Percentiles rank a stretch among this genome's conserved stretches.
These are phyloP conservation scores for Recurvirostra avosetta DNA, from an alignment of 2,113 vertebrate genomes.

Conservation along the genomic window DNA sequence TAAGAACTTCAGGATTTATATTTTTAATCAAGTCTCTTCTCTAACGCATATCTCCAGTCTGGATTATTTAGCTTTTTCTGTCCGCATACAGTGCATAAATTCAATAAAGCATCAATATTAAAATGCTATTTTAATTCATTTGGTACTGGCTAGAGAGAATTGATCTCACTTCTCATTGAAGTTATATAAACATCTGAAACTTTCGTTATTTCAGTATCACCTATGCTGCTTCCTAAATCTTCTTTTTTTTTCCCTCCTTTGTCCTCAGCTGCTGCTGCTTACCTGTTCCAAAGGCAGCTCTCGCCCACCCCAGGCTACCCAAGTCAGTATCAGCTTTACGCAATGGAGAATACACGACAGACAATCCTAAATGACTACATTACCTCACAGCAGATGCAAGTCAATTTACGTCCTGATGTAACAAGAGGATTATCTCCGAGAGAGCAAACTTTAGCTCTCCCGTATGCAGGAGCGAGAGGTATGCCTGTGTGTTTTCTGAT, in stretches of 20 bases:
- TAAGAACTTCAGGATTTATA: neutral
- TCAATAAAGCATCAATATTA: neutral
- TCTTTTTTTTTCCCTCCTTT: neutral
- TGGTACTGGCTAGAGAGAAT: neutral
- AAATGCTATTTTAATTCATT: neutral
- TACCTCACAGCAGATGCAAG: conserved; percentile 99
- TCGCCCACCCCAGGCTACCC: conserved; percentile 92
- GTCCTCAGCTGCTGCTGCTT: conserved; percentile 76
- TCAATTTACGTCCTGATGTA: conserved; percentile 89
- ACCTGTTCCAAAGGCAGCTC: conserved; percentile 94
- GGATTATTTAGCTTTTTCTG: neutral
- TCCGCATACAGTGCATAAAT: neutral
- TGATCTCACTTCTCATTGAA: neutral
- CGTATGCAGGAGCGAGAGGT: conserved; percentile 90
- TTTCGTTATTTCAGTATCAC: neutral
- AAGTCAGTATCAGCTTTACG: conserved; percentile 96
- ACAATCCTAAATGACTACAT: conserved; percentile 99
- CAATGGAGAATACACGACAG: conserved; percentile 98
- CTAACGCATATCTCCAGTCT: neutral
- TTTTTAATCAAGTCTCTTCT: neutral
- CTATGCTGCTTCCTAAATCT: neutral
- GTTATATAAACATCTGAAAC: neutral
- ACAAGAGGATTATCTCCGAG: conserved; percentile 89
- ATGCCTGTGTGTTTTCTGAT: conserved; percentile 47
- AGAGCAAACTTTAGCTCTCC: conserved; percentile 86